Percentiles rank a stretch among this genome's conserved stretches.
phyloP scores from a whole-genome alignment of 2,797 vertebrate species.

The Pseudochaenichthys georgianus region DNA sequence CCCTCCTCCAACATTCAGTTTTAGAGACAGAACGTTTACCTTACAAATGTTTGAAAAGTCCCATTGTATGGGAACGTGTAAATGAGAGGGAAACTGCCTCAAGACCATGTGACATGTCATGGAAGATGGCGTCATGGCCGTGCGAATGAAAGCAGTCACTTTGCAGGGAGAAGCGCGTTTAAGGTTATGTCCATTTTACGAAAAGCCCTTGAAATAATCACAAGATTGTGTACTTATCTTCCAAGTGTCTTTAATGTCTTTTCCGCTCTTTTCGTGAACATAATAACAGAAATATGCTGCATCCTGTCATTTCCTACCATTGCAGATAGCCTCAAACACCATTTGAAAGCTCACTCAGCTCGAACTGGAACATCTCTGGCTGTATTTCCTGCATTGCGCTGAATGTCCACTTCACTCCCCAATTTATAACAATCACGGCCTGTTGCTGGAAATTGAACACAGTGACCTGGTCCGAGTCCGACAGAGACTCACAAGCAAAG shows the following conservation, averaged over 20 bases:
- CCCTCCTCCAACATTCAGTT: not conserved
- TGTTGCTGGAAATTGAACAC: conserved; percentile 67
- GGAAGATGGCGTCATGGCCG: too few relatives aligned
- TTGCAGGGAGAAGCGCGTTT: too few relatives aligned
- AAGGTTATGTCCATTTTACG: too few relatives aligned
- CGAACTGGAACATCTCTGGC: conserved; percentile 42
- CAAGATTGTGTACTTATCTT: too few relatives aligned
- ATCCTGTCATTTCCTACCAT: not conserved
- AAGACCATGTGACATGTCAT: too few relatives aligned
- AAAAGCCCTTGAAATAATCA: too few relatives aligned
- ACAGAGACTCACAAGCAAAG: conserved; percentile 40
- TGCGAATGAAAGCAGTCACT: too few relatives aligned
- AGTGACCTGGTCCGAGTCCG: conserved; percentile 54
- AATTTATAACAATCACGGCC: conserved; percentile 47
- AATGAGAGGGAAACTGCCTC: too few relatives aligned
- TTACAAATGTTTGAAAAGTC: not conserved
- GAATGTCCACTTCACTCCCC: conserved; percentile 49
- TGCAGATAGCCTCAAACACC: conserved; percentile 26
- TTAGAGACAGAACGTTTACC: conserved; percentile 5
- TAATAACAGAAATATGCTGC: not conserved
- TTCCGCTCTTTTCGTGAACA: too few relatives aligned
- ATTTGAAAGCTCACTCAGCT: conserved; percentile 49
- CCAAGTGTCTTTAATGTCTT: too few relatives aligned
- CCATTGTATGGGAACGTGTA: too few relatives aligned
- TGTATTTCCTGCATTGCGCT: conserved; percentile 48